Evolutionary conservation across 2,797 vertebrate genomes (phyloP).

Genomic region (Takifugu rubripes): DNA sequence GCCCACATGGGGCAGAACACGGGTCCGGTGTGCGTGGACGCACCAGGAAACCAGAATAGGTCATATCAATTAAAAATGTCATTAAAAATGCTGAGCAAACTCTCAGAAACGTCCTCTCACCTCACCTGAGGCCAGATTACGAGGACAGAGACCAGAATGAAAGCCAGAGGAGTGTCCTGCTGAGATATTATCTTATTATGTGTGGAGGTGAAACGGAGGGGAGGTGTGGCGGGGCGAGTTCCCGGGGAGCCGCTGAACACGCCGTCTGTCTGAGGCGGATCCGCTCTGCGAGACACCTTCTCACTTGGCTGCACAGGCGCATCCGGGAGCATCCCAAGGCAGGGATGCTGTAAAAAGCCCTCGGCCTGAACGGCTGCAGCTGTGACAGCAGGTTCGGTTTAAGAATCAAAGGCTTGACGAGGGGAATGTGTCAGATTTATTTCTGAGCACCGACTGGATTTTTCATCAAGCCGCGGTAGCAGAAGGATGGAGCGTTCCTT

Average conservation of each 20-base stretch:
- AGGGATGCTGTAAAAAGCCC: slow-evolving; percentile 19
- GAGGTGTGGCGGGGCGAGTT: neutral
- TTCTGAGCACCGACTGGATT: slow-evolving; percentile 28
- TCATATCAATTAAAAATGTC: no score
- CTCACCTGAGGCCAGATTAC: slow-evolving; percentile 1
- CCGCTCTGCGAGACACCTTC: slow-evolving; percentile 17
- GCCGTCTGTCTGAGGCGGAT: slow-evolving; percentile 36
- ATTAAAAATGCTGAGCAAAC: no score
- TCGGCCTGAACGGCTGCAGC: neutral
- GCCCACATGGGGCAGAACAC: no score
- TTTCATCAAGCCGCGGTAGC: slow-evolving; percentile 43
- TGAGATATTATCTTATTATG: slow-evolving; percentile 29
- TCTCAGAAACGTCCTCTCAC: no score
- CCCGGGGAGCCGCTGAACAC: slow-evolving; percentile 39
- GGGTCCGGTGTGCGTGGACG: no score
- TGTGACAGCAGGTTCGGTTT: neutral
- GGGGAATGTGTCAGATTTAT: slow-evolving; percentile 28
- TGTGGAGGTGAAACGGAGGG: slow-evolving; percentile 22
- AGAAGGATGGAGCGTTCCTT: slow-evolving; percentile 13
- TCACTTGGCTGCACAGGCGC: slow-evolving; percentile 17
- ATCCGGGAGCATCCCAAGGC: slow-evolving; percentile 13
- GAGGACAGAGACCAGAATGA: slow-evolving; percentile 1
- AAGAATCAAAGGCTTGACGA: slow-evolving; percentile 3
- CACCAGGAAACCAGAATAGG: no score
- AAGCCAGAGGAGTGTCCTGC: slow-evolving; percentile 11